These are phyloP conservation scores for Andrena fulva DNA, from an alignment of 2,888 invertebrate species.

Conservation along the genomic window DNA sequence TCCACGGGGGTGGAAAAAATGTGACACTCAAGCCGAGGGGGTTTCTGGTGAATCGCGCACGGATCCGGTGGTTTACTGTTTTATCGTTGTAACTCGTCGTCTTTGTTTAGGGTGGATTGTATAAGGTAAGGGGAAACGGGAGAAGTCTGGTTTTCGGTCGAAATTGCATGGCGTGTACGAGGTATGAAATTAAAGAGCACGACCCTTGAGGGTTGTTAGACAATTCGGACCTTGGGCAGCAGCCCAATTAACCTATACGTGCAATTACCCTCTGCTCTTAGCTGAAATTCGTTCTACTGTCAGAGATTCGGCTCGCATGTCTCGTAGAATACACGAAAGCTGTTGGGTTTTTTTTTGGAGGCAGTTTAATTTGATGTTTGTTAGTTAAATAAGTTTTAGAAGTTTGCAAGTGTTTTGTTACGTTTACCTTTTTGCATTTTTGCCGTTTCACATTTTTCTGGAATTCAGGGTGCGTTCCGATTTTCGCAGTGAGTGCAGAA, in stretches of 20 bases:
- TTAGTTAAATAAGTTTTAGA: too few relatives aligned
- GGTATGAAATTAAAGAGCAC: conserved; percentile 34
- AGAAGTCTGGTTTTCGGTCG: background rate
- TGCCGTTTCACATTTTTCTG: too few relatives aligned
- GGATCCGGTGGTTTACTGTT: too few relatives aligned
- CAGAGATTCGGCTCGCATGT: conserved; percentile 22
- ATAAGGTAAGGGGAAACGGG: background rate
- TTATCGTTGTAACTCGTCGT: background rate
- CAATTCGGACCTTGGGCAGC: conserved; percentile 27
- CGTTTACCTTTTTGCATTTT: too few relatives aligned
- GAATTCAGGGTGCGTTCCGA: too few relatives aligned
- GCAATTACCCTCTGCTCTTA: conserved; percentile 18
- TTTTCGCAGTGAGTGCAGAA: too few relatives aligned
- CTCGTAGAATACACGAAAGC: background rate
- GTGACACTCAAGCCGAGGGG: too few relatives aligned
- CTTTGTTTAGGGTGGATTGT: background rate
- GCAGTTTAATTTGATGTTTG: too few relatives aligned
- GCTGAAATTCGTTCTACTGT: conserved; percentile 37
- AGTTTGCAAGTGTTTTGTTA: too few relatives aligned
- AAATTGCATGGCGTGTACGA: conserved; percentile 4
- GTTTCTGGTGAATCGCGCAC: background rate
- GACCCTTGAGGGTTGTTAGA: conserved; percentile 34
- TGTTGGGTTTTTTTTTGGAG: background rate
- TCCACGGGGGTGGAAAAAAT: too few relatives aligned
- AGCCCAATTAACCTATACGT: conserved; percentile 37